Evolutionary conservation across 2,113 vertebrate species (phyloP).

Genomic region (Gambusia holbrooki): DNA sequence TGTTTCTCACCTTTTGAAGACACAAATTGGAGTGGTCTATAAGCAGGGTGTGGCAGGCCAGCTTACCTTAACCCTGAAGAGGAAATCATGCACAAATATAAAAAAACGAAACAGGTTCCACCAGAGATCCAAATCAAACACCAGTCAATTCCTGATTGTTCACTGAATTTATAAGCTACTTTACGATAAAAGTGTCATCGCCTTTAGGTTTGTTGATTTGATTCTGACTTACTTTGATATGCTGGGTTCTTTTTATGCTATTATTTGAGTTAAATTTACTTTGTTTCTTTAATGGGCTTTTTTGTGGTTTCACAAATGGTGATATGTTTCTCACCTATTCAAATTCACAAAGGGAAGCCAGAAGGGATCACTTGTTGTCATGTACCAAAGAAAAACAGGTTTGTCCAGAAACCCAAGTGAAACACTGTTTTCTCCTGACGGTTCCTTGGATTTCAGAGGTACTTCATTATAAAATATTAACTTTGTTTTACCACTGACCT

Average conservation of each 20-base stretch:
- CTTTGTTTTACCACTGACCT: background rate
- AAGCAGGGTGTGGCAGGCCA: background rate
- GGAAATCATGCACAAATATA: background rate
- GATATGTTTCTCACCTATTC: background rate
- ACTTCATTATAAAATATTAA: background rate
- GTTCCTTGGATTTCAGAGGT: background rate
- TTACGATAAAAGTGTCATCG: background rate
- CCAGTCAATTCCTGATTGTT: background rate
- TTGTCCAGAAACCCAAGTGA: background rate
- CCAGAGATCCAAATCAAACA: background rate
- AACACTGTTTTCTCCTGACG: background rate
- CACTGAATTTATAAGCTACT: background rate
- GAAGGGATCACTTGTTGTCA: background rate
- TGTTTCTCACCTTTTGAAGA: background rate
- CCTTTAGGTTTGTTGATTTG: background rate
- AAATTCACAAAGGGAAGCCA: background rate
- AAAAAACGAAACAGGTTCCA: too few species aligned
- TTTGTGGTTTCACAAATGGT: constrained; percentile 8
- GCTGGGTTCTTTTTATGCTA: background rate
- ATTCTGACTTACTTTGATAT: background rate
- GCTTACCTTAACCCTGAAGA: background rate
- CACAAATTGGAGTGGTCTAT: background rate
- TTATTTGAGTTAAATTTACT: background rate
- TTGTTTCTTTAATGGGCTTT: background rate
- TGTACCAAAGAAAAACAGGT: background rate